Evolutionary conservation across 2,888 invertebrate species (phyloP).

Genomic region (Papilio gigon): DNA sequence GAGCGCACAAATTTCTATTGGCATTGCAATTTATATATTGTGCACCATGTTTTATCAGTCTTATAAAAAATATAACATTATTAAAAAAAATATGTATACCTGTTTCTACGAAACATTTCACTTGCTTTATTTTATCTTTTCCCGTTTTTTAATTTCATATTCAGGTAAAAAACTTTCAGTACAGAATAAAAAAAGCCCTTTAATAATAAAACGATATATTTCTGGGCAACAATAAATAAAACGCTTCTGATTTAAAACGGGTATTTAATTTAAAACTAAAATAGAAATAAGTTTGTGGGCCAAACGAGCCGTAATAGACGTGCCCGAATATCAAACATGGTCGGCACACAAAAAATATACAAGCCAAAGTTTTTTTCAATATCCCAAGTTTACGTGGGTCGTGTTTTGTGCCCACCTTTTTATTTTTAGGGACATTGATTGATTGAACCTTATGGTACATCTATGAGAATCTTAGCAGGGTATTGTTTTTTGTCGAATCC

Average conservation of each 20-base stretch:
- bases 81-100: too few relatives aligned
- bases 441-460: constrained; percentile 77
- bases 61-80: too few relatives aligned
- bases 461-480: constrained; percentile 75
- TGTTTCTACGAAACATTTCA: background rate
- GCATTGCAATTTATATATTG: too few relatives aligned
- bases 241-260: constrained; percentile 46
- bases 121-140: background rate
- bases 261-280: constrained; percentile 53
- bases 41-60: too few relatives aligned
- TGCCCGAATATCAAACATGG: constrained; percentile 64
- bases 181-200: background rate
- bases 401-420: constrained; percentile 70
- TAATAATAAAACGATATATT: constrained; percentile 2
- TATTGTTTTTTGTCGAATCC: constrained; percentile 68
- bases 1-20: background rate
- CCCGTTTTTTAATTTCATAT: background rate
- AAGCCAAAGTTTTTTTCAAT: constrained; percentile 69
- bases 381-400: constrained; percentile 77
- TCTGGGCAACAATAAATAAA: constrained; percentile 39
- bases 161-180: background rate
- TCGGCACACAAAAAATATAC: constrained; percentile 68
- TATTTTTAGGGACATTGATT: constrained; percentile 80
- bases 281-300: constrained; percentile 52
- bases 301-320: constrained; percentile 62